Evolutionary conservation across 2,888 invertebrate genomes (phyloP), one percentile per base, ranked within the genome.

Genomic region (Aporophyla lueneburgensis): DNA sequence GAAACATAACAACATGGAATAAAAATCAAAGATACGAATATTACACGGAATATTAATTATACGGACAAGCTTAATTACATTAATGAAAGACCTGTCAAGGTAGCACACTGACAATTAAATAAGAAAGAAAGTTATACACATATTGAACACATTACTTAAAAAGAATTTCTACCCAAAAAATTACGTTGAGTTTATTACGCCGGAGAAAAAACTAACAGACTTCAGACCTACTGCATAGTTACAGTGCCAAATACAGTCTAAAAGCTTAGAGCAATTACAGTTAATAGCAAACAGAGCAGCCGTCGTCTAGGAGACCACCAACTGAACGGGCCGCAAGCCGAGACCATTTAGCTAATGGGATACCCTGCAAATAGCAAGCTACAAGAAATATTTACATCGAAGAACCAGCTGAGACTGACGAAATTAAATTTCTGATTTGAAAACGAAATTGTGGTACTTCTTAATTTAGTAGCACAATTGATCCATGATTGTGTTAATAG

Each of bases 281-380:
- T 84, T 80, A 84, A 82, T 58, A 62, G 68, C 56, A 74, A 81
- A 82, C 54, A 65, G 59, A 80, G 43, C 74, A 66, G 63, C 21
- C 49, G 40, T 49, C 81, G 70, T 81, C 82, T 69, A 73, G 65
- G 68, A 70, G 74, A 82, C 84, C 80, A 71, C 84, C 74, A 61
- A 71, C 73, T 51, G 70, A 69, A 72, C 59, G 51, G 61, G 12
- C 66, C 62, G 12, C 67, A 68, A 58, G 69, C 59, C 65, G 63
- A 65, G 56, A 79, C 74, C 62, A 84, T 82, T 82, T 80, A 68
- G 80, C 56, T 80, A 84, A 84, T 82, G 74, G 84, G 66, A 74
- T 58, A 53, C 61, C 74, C 43, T 68, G 68, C 67, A 61, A 82
- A 82, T 74, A 84, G 84, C 68, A 46, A 68, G 56, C 61, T 24